Conservation (phyloP, 2,113 vertebrate species). For the Probosciger aterrimus region DNA sequence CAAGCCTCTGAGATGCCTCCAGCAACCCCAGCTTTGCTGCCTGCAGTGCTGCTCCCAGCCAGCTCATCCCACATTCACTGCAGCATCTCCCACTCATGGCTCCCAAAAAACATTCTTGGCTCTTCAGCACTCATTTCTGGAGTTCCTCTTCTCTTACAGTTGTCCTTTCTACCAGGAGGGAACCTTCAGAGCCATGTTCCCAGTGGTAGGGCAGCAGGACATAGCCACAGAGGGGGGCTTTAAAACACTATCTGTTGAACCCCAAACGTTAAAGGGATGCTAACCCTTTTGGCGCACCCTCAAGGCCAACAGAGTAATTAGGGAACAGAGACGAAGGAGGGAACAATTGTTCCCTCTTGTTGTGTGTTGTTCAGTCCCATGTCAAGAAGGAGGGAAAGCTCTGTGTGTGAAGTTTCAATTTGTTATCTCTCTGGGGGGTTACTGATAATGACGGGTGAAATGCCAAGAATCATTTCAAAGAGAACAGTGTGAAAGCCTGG, state of each 20-base stretch:
- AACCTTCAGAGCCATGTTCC: neutral
- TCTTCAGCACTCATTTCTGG: neutral
- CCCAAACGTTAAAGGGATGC: neutral
- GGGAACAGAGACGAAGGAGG: neutral
- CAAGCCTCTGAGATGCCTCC: accelerated
- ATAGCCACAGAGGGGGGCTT: neutral
- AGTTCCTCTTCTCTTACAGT: neutral
- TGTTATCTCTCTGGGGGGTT: neutral
- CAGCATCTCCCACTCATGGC: neutral
- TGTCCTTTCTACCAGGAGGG: neutral
- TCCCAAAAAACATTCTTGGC: neutral
- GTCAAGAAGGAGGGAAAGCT: neutral
- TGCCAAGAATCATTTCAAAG: neutral
- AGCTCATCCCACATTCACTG: neutral
- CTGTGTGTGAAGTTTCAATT: neutral
- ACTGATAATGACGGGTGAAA: slow-evolving; percentile 16
- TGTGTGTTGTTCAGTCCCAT: neutral
- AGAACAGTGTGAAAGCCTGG: neutral
- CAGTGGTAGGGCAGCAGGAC: neutral
- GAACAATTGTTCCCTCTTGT: neutral
- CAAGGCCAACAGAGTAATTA: neutral
- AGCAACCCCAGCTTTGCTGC: neutral
- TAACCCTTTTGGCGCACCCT: neutral
- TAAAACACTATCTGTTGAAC: neutral
- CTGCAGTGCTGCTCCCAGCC: neutral